Evolutionary conservation across 2,797 vertebrate species (phyloP).

Genomic region (Diglossa cyanea): DNA sequence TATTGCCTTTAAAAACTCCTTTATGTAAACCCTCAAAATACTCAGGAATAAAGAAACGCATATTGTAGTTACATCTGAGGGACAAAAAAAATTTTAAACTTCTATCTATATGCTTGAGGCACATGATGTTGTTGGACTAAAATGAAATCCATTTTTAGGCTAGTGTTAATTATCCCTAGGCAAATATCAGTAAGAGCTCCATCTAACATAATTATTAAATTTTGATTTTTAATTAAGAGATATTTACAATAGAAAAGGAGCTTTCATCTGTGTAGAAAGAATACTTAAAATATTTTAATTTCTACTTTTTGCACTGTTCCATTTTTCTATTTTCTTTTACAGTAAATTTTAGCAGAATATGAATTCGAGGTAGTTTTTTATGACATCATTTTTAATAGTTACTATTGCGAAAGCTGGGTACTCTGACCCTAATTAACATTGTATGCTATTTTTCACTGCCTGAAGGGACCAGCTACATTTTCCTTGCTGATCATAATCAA

Average conservation of each 20-base stretch:
- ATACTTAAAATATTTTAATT: conserved; percentile 36
- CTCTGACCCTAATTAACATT: background rate
- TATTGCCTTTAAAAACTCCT: background rate
- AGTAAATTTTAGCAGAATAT: background rate
- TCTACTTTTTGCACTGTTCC: background rate
- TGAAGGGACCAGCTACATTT: background rate
- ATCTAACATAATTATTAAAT: conserved; percentile 48
- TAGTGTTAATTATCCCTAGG: conserved; percentile 33
- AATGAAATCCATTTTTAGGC: background rate
- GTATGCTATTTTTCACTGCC: background rate
- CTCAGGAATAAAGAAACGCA: background rate
- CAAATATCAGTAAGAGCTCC: conserved; percentile 32
- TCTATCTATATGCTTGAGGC: background rate
- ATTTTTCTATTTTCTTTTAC: background rate
- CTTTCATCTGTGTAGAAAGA: conserved; percentile 36
- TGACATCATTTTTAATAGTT: background rate
- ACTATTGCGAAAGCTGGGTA: background rate
- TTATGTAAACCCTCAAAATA: background rate
- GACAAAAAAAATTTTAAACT: background rate
- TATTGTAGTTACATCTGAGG: background rate
- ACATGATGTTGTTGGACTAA: background rate
- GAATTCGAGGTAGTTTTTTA: background rate
- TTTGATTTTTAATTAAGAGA: conserved; percentile 66
- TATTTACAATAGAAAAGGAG: conserved; percentile 61
- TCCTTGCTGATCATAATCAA: background rate